These are phyloP conservation scores for Zophobas atratus DNA, from an alignment of 1,140 invertebrate species.

Conservation along the genomic window DNA sequence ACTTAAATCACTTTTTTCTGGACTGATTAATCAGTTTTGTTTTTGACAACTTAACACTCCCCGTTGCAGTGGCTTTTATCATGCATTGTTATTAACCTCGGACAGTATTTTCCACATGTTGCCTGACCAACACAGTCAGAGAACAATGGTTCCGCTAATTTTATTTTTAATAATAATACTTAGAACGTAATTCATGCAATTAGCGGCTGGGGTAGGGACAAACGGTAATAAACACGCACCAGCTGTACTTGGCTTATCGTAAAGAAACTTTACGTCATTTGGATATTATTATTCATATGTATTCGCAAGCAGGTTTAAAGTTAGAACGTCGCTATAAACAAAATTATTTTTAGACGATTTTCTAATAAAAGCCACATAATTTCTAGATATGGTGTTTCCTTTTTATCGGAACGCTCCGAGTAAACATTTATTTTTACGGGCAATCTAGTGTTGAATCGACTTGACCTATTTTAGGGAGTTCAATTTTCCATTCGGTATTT, in stretches of 20 bases:
- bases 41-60: no score
- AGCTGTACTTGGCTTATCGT: conserved; percentile 31
- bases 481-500: conserved; percentile 26
- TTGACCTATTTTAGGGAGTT: conserved; percentile 43
- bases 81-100: neutral
- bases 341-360: conserved; percentile 36
- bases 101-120: neutral
- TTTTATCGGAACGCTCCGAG: conserved; percentile 22
- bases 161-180: conserved; percentile 3
- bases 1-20: no score
- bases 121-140: neutral
- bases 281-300: conserved; percentile 1
- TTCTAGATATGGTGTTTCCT: conserved; percentile 30
- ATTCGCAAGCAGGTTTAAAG: neutral
- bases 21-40: no score
- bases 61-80: no score
- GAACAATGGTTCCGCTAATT: neutral
- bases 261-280: conserved; percentile 22
- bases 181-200: conserved; percentile 24
- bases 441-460: conserved; percentile 23
- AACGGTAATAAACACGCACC: conserved; percentile 30
- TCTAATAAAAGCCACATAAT: conserved; percentile 11
- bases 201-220: conserved; percentile 5
- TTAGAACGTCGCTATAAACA: conserved; percentile 1
- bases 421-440: conserved; percentile 33